A percentile compares a stretch with the other conserved stretches of the same genome.
These are phyloP conservation scores for Amphipyra tragopoginis DNA, from an alignment of 2,888 invertebrate species.

Conservation along the genomic window DNA sequence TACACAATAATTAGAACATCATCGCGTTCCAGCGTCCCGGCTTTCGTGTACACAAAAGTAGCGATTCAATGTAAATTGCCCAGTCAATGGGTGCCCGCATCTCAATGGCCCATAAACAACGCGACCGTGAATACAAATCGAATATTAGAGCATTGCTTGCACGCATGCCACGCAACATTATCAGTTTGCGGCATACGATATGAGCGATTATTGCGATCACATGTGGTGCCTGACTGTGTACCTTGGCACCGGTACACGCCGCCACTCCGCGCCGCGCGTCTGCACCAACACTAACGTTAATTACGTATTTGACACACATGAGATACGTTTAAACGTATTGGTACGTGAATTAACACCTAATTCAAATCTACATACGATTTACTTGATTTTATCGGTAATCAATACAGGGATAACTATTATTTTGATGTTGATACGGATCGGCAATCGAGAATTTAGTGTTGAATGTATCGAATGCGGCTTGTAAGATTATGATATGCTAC, in stretches of 20 bases:
- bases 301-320: conserved; percentile 62
- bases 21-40: conserved; percentile 63
- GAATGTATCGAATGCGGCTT: too few relatives aligned
- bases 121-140: conserved; percentile 87
- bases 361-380: conserved; percentile 50
- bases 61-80: conserved; percentile 82
- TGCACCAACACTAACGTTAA: conserved; percentile 60
- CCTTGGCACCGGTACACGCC: conserved; percentile 62
- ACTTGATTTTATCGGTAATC: conserved; percentile 38
- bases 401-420: conserved; percentile 13
- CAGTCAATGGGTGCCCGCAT: conserved; percentile 82
- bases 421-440: too few relatives aligned
- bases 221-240: conserved; percentile 66
- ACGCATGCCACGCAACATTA: conserved; percentile 75
- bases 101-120: conserved; percentile 88
- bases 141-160: conserved; percentile 81
- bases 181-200: conserved; percentile 71
- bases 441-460: background rate
- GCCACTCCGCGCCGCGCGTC: conserved; percentile 9
- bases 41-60: conserved; percentile 77
- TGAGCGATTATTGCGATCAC: conserved; percentile 73
- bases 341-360: conserved; percentile 57
- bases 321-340: conserved; percentile 48
- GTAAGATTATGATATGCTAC: too few relatives aligned
- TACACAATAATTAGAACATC: conserved; percentile 73